phyloP scores from a whole-genome alignment of 2,888 invertebrate species.

The Atrina japonica region DNA sequence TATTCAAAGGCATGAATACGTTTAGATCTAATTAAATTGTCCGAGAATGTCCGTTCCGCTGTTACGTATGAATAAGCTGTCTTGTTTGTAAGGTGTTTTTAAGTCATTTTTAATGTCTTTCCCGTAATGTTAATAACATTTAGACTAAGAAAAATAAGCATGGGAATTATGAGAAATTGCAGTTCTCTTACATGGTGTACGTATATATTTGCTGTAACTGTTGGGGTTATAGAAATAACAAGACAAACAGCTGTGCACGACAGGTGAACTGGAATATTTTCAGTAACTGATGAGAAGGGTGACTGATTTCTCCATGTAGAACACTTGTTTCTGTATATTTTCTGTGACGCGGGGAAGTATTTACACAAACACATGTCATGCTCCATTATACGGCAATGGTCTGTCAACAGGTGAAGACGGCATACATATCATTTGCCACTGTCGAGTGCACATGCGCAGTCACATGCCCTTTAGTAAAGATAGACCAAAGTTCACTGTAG shows the following conservation, averaged over 20 bases:
- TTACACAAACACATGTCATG: slow-evolving; percentile 9
- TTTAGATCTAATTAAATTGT: too few species aligned
- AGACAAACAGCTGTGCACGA: neutral
- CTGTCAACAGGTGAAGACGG: neutral
- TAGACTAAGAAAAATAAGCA: neutral
- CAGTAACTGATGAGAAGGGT: neutral
- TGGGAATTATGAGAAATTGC: neutral
- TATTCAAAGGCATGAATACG: too few species aligned
- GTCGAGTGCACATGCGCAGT: too few species aligned
- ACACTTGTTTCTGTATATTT: slow-evolving; percentile 15
- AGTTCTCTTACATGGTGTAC: neutral
- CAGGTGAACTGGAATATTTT: slow-evolving; percentile 5
- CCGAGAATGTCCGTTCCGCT: too few species aligned
- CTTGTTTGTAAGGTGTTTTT: neutral
- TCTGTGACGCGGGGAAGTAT: slow-evolving; percentile 9
- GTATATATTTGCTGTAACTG: neutral
- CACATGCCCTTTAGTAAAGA: too few species aligned
- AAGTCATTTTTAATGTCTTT: slow-evolving; percentile 10
- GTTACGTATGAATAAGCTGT: too few species aligned
- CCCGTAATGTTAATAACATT: slow-evolving; percentile 1
- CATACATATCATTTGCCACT: too few species aligned
- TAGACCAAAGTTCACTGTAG: too few species aligned
- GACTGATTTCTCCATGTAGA: slow-evolving; percentile 7
- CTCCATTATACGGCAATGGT: neutral
- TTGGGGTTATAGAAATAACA: too few species aligned